phyloP scores from a whole-genome alignment of 2,113 vertebrate genomes.

The Xiphophorus couchianus region DNA sequence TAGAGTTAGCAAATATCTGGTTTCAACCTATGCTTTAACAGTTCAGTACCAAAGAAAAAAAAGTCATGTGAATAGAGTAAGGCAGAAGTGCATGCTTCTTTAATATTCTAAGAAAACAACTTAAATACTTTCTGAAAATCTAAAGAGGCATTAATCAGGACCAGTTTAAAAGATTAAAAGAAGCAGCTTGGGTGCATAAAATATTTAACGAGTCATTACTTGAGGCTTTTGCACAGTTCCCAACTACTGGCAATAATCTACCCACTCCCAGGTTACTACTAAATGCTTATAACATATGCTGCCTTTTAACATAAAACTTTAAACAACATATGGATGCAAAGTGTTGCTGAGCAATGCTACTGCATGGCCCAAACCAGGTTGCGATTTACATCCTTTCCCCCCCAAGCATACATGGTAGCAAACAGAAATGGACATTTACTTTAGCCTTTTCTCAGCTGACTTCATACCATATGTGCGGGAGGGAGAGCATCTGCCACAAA shows the following conservation, averaged over 20 bases:
- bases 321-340: constrained; percentile 11
- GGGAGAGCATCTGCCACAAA: constrained; percentile 48
- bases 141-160: neutral
- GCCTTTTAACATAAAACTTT: neutral
- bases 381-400: neutral
- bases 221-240: neutral
- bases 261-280: neutral
- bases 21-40: neutral
- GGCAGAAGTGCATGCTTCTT: too few relatives aligned
- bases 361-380: neutral
- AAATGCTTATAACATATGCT: neutral
- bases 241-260: neutral
- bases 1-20: neutral
- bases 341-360: neutral
- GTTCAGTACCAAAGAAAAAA: neutral
- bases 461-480: constrained; percentile 34
- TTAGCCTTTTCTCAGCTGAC: constrained; percentile 21
- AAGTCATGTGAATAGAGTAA: neutral
- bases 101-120: too few relatives aligned
- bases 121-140: neutral
- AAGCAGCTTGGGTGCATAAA: neutral
- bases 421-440: constrained; percentile 21
- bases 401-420: neutral
- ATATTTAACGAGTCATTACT: neutral
- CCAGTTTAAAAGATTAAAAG: neutral